These are phyloP conservation scores for Callosobruchus maculatus DNA, from an alignment of 2,888 invertebrate species.

Conservation along the genomic window DNA sequence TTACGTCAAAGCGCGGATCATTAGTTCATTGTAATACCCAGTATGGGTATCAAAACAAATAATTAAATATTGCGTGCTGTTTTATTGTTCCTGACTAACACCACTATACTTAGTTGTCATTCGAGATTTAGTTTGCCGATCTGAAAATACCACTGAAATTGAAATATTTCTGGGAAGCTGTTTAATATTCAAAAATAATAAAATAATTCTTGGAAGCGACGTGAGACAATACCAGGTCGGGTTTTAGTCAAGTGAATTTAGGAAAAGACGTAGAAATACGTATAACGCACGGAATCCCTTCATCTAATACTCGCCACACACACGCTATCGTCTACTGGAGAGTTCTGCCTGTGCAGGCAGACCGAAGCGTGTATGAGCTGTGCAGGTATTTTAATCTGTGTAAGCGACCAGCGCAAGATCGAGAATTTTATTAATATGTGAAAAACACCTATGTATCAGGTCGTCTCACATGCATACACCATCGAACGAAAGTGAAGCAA, in stretches of 20 bases:
- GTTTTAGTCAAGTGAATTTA: not conserved
- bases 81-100: not conserved
- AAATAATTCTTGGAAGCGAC: not conserved
- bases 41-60: not conserved
- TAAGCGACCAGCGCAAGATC: no score
- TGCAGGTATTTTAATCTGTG: no score
- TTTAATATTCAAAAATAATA: not conserved
- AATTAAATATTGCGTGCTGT: not conserved
- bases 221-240: not conserved
- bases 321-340: no score
- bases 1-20: not conserved
- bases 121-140: not conserved
- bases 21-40: not conserved
- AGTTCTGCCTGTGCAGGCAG: no score
- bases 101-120: not conserved
- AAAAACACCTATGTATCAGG: no score
- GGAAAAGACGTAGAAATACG: no score
- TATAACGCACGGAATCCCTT: no score
- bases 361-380: no score
- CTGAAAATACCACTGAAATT: not conserved
- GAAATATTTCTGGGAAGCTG: not conserved
- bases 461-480: no score
- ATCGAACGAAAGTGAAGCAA: no score
- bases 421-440: no score
- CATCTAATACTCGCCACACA: no score